phyloP scores from a whole-genome alignment of 2,113 vertebrate species.

The Sclerurus mexicanus region DNA sequence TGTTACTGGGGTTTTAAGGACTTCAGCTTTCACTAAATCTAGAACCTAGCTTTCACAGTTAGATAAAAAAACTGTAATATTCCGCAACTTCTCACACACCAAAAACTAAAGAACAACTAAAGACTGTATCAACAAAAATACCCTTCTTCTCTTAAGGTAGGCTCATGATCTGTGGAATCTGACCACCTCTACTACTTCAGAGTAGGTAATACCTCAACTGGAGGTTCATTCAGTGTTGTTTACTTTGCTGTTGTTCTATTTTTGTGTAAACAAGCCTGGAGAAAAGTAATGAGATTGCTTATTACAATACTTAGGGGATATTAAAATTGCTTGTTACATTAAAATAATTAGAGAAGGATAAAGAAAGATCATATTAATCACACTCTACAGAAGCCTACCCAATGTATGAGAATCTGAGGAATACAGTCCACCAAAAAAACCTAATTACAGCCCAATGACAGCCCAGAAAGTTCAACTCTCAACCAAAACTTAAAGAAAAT shows the following conservation, averaged over 20 bases:
- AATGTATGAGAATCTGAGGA: background rate
- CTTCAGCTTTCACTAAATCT: background rate
- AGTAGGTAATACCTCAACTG: background rate
- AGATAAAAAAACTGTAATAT: background rate
- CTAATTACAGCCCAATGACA: background rate
- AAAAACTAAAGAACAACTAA: background rate
- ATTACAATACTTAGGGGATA: background rate
- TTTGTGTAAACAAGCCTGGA: constrained; percentile 16
- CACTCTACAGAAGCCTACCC: background rate
- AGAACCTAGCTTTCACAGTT: background rate
- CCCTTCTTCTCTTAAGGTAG: background rate
- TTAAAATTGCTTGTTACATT: constrained; percentile 12
- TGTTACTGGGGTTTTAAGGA: background rate
- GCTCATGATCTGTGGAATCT: background rate
- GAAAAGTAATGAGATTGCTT: constrained; percentile 18
- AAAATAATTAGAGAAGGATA: constrained; percentile 24
- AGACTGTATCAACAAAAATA: background rate
- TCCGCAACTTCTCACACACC: background rate
- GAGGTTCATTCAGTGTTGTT: background rate
- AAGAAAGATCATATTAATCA: background rate
- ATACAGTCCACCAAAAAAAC: background rate
- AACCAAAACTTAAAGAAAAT: background rate
- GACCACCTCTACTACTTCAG: background rate
- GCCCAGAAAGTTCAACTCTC: background rate
- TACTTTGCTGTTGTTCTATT: background rate